A percentile compares a stretch with the other conserved stretches of the same genome.
Evolutionary conservation across 2,797 vertebrate genomes (phyloP).

Genomic region (Tamandua tetradactyla): DNA sequence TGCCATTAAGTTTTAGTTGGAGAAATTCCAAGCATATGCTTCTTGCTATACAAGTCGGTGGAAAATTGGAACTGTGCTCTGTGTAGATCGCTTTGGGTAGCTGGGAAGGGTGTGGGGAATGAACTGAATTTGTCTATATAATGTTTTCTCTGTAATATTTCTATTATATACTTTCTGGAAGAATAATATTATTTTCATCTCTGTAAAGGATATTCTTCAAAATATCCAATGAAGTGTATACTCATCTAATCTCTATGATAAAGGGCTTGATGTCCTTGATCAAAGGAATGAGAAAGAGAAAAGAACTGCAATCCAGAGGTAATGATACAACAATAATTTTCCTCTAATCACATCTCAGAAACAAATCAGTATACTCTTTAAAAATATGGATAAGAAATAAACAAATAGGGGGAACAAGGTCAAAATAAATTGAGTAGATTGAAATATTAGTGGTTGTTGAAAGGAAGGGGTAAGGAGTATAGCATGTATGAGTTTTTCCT

Average conservation of each 20-base stretch:
- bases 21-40: neutral
- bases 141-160: neutral
- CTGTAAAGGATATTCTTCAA: slow-evolving; percentile 90
- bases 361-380: neutral
- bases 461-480: too few relatives aligned
- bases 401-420: too few relatives aligned
- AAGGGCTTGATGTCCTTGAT: slow-evolving; percentile 90
- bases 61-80: neutral
- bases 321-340: neutral
- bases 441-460: too few relatives aligned
- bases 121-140: neutral
- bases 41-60: neutral
- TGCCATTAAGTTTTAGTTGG: neutral
- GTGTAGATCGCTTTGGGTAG: neutral
- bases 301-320: slow-evolving; percentile 89
- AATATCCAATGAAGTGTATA: slow-evolving; percentile 91
- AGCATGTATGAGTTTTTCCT: too few relatives aligned
- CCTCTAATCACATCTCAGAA: neutral
- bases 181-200: neutral
- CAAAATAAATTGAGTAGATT: too few relatives aligned
- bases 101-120: neutral
- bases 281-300: slow-evolving; percentile 86
- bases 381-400: too few relatives aligned
- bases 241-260: slow-evolving; percentile 87
- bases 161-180: neutral